phyloP scores from a whole-genome alignment of 2,113 vertebrate species.

The Thomomys bottae region DNA sequence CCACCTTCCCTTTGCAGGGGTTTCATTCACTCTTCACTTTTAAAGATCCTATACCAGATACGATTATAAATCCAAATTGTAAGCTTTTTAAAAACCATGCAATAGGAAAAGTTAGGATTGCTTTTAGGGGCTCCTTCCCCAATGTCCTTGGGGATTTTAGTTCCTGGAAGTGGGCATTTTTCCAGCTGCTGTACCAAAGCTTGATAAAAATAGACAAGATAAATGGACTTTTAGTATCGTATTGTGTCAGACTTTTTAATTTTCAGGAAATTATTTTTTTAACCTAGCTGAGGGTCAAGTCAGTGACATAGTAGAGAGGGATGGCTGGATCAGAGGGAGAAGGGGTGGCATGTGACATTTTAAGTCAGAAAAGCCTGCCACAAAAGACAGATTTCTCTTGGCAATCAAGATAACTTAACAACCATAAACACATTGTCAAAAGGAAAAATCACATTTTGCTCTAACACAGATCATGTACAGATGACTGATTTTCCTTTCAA shows the following conservation, averaged over 20 bases:
- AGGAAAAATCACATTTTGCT: constrained; percentile 86
- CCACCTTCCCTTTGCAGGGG: background rate
- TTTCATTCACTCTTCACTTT: constrained; percentile 21
- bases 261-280: constrained; percentile 80
- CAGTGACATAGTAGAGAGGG: constrained; percentile 80
- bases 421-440: constrained; percentile 85
- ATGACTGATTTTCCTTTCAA: constrained; percentile 86
- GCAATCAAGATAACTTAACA: constrained; percentile 86
- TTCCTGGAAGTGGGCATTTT: constrained; percentile 78
- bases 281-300: constrained; percentile 70
- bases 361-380: constrained; percentile 75
- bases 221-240: constrained; percentile 78
- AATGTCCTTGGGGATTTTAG: constrained; percentile 75
- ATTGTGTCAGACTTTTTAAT: constrained; percentile 82
- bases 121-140: constrained; percentile 65
- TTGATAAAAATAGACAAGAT: constrained; percentile 82
- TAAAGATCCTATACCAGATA: constrained; percentile 64
- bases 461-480: constrained; percentile 83
- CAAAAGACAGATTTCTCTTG: constrained; percentile 84
- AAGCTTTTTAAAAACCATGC: constrained; percentile 67
- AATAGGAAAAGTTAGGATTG: constrained; percentile 57
- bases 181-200: constrained; percentile 71
- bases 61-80: constrained; percentile 52
- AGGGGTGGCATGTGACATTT: constrained; percentile 73
- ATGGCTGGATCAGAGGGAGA: background rate